phyloP scores from a whole-genome alignment of 2,797 vertebrate species.

The Sebastes aleutianus region DNA sequence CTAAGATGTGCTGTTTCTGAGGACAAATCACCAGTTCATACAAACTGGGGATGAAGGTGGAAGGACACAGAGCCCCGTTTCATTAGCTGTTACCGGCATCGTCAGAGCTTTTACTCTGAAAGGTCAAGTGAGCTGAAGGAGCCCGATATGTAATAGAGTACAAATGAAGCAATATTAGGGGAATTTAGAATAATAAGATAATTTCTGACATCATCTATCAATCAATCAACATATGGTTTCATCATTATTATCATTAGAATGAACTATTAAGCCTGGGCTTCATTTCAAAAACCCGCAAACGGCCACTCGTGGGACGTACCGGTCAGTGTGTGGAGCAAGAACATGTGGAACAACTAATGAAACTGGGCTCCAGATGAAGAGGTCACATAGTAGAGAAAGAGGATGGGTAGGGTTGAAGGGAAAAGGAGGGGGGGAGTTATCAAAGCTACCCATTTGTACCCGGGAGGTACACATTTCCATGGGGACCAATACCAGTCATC shows the following conservation, averaged over 20 bases:
- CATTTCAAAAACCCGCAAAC: too few species aligned
- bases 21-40: conserved; percentile 66
- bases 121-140: not conserved
- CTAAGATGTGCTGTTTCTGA: conserved; percentile 76
- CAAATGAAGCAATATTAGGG: not conserved
- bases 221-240: not conserved
- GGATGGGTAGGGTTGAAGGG: not conserved
- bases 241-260: not conserved
- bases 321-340: not conserved
- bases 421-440: conserved; percentile 4
- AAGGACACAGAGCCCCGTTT: conserved; percentile 30
- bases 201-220: not conserved
- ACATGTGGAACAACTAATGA: conserved; percentile 32
- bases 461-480: conserved; percentile 42
- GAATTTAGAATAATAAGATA: not conserved
- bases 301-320: too few species aligned
- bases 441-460: conserved; percentile 54
- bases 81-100: conserved; percentile 17
- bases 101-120: conserved; percentile 7
- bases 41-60: conserved; percentile 44
- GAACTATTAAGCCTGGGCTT: not conserved
- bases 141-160: not conserved
- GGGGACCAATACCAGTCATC: conserved; percentile 63
- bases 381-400: conserved; percentile 19
- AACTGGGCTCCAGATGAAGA: conserved; percentile 46